Base-by-base conservation (phyloP, 2,888 invertebrate species). In the Limnephilus lunatus region DNA sequence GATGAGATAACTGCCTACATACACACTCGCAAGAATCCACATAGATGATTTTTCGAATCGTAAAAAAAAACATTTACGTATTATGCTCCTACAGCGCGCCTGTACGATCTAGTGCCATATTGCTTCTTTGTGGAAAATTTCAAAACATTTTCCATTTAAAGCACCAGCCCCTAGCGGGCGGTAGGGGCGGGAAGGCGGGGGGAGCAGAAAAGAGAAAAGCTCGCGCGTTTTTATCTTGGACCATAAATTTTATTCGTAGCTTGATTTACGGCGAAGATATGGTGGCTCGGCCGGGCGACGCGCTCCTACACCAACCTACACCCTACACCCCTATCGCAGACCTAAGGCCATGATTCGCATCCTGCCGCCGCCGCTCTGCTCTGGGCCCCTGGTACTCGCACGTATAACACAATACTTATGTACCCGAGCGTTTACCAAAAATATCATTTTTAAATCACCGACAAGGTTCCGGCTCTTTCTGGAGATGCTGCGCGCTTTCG, bases 241-340 rank as follows among this genome's bases (percentile, higher is more conserved):
- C 96, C 96, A 96, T 96, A 96, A 96, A 96, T 96, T 96, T 96
- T 96, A 96, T 96, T 96, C 96, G 96, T 95, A 96, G 96, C 96
- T 96, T 96, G 96, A 96, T 96, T 96, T 96, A 96, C 96, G 96
- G 96, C 96, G 95, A 96, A 96, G 96, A 96, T 96, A 96, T 96
- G 96, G 96, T 96, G 96, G 94, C 94, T 95, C 94, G 94, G 94
- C 94, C 94, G 94, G 94, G 94, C 94, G 94, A 94, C 95, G 94
- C 94, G 94, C 94, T 94, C 94, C 94, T 94, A 94, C 94, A 94
- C 94, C 94, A 94, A 32, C 94, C 94, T 94, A 94, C 94, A 94
- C 94, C 94, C 94, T 53, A 91, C 91, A 89, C 92, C 83, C 91
- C 88, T 81, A 93, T 88, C 92, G 82, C 92, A 85, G 88, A 89